These are phyloP conservation scores for Therioaphis trifolii DNA, from an alignment of 2,888 invertebrate species.

Conservation along the genomic window DNA sequence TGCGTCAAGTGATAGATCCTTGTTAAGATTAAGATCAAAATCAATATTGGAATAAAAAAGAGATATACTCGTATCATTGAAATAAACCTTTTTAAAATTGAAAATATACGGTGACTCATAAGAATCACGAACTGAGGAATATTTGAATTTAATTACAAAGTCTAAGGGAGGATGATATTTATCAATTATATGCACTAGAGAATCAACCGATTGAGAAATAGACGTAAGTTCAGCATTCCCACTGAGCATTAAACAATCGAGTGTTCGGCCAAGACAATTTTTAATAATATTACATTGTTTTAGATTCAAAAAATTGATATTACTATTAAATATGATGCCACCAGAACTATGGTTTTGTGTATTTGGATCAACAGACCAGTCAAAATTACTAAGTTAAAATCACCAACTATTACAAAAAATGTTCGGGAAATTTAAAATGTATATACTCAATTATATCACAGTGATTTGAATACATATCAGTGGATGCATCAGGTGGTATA, in stretches of 20 bases:
- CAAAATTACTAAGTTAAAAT: neutral
- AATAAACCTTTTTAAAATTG: neutral
- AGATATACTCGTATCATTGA: neutral
- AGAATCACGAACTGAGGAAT: neutral
- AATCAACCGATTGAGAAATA: neutral
- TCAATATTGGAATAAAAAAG: no score
- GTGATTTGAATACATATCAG: no score
- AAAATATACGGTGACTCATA: neutral
- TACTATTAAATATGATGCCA: neutral
- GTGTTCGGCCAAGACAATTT: neutral
- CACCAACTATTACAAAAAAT: no score
- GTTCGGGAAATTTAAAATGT: no score
- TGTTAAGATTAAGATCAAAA: neutral
- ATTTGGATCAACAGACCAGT: constrained; percentile 2
- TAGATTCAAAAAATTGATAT: neutral
- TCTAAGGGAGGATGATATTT: no score
- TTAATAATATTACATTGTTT: neutral
- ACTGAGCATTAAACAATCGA: constrained; percentile 12
- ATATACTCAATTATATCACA: no score
- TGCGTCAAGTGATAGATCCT: neutral
- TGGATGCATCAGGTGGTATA: neutral
- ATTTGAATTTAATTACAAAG: neutral
- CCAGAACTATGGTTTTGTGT: constrained; percentile 1
- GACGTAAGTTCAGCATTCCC: neutral
- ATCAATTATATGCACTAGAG: neutral